These are phyloP conservation scores for Forbesichthys papilliferus DNA, from an alignment of 2,113 vertebrate genomes.

Conservation along the genomic window DNA sequence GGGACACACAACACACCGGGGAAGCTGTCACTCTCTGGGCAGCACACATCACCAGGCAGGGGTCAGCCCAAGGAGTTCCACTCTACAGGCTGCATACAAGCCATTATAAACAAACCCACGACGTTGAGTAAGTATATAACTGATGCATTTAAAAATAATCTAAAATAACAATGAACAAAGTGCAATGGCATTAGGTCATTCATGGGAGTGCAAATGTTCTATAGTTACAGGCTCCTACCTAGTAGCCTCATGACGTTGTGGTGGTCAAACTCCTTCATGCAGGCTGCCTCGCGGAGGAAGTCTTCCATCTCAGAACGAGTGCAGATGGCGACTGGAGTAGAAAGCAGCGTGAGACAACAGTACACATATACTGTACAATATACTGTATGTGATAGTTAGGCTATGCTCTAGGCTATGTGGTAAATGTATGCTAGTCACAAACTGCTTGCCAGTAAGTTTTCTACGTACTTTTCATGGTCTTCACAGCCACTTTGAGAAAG, in stretches of 20 bases:
- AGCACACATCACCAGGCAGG: background rate
- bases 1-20: background rate
- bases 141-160: no score
- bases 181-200: background rate
- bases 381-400: background rate
- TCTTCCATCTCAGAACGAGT: conserved; percentile 92
- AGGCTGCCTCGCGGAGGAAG: conserved; percentile 88
- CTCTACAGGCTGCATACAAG: no score
- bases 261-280: conserved; percentile 96
- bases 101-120: no score
- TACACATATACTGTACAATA: background rate
- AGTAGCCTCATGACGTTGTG: conserved; percentile 90
- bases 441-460: background rate
- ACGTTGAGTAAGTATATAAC: no score
- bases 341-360: conserved; percentile 11
- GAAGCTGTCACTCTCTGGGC: background rate
- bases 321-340: conserved; percentile 84
- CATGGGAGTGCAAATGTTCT: no score
- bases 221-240: conserved; percentile 67
- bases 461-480: conserved; percentile 94
- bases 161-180: background rate
- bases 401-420: no score
- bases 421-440: no score
- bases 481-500: conserved; percentile 88
- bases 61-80: no score